phyloP scores from a whole-genome alignment of 2,888 invertebrate species.

The Arctia plantaginis region DNA sequence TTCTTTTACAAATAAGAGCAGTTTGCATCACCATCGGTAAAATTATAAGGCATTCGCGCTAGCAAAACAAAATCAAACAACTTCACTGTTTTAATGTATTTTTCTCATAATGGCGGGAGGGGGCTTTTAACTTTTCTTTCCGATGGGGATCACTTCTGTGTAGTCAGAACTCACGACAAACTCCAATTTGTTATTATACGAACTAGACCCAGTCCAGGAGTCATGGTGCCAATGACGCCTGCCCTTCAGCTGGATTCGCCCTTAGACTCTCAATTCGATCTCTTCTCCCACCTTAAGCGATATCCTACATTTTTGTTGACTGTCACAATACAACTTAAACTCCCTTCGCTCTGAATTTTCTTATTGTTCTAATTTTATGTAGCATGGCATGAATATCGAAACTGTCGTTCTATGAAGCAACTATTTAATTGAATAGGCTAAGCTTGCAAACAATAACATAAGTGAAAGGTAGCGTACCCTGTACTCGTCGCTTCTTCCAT shows the following conservation, averaged over 20 bases:
- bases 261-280: background rate
- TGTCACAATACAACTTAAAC: too few species aligned
- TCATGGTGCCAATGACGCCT: background rate
- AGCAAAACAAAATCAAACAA: background rate
- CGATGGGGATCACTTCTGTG: background rate
- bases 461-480: background rate
- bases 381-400: background rate
- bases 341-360: background rate
- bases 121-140: background rate
- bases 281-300: background rate
- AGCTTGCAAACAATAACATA: background rate
- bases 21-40: constrained; percentile 27
- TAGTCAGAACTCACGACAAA: background rate
- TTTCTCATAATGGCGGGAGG: background rate
- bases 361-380: background rate
- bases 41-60: background rate
- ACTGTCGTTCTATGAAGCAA: background rate
- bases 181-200: background rate
- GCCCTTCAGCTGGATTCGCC: background rate
- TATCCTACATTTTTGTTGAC: background rate
- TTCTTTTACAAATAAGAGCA: constrained; percentile 6
- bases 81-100: background rate
- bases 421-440: background rate
- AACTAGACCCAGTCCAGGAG: background rate
- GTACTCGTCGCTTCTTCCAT: background rate